A percentile compares a stretch with the other conserved stretches of the same genome.
Conservation (phyloP, 1,140 invertebrate genomes). For the Holcopasites calliopsidis region DNA sequence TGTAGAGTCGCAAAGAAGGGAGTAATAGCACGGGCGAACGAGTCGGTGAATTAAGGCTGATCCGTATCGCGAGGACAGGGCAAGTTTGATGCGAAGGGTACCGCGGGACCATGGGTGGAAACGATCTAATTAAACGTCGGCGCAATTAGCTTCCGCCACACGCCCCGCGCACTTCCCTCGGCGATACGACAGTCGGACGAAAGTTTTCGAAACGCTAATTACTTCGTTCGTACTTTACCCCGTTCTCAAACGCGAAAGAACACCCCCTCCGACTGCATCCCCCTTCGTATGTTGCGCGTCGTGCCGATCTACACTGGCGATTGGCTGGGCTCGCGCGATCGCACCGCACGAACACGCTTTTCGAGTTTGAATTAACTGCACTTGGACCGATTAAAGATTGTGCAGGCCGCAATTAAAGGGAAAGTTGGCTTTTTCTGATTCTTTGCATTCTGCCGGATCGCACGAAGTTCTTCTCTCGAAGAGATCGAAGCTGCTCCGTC, state of each 20-base stretch:
- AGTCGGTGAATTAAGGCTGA: constrained; percentile 58
- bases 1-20: constrained; percentile 58
- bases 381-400: neutral
- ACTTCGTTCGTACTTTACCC: constrained; percentile 39
- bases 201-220: constrained; percentile 51
- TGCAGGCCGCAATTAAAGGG: too few relatives aligned
- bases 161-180: neutral
- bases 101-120: constrained; percentile 28
- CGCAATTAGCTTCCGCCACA: constrained; percentile 52
- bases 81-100: constrained; percentile 57
- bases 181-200: constrained; percentile 31
- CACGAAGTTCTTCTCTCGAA: neutral
- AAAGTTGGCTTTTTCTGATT: too few relatives aligned
- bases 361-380: neutral
- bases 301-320: constrained; percentile 14
- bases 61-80: constrained; percentile 57
- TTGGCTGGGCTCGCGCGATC: neutral
- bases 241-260: constrained; percentile 27
- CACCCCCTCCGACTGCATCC: neutral
- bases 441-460: too few relatives aligned
- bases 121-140: constrained; percentile 56
- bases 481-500: neutral
- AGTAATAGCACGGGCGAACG: constrained; percentile 13
- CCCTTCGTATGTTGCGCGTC: neutral
- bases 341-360: neutral